A percentile compares a stretch with the other conserved stretches of the same genome.
These are phyloP conservation scores for Anniella stebbinsi DNA, from an alignment of 2,797 vertebrate species.

Conservation along the genomic window DNA sequence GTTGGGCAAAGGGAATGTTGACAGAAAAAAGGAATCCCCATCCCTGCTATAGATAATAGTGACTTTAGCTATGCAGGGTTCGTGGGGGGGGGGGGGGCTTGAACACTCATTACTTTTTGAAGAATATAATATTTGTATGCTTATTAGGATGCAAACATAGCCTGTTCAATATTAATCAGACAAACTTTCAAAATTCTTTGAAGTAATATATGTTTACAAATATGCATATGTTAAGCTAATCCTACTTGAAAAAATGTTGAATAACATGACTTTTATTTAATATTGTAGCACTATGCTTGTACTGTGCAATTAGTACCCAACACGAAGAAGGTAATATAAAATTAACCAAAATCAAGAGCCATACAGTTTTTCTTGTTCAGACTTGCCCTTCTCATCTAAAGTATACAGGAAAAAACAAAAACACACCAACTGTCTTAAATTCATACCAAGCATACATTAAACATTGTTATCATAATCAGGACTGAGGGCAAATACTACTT, in stretches of 20 bases:
- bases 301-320: conserved; percentile 41
- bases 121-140: neutral
- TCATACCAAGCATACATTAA: neutral
- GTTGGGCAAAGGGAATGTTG: too few relatives aligned
- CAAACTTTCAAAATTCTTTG: neutral
- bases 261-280: conserved; percentile 1
- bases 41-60: neutral
- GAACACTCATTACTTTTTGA: neutral
- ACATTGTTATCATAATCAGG: neutral
- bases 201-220: neutral
- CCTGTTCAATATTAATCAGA: neutral
- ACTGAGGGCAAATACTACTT: neutral
- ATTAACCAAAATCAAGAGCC: conserved; percentile 53
- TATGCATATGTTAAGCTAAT: neutral
- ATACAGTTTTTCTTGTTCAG: conserved; percentile 37
- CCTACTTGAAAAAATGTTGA: neutral
- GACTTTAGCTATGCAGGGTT: neutral
- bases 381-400: conserved; percentile 44
- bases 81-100: neutral
- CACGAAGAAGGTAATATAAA: conserved; percentile 54
- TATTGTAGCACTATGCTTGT: conserved; percentile 18
- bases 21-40: neutral
- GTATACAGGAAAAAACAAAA: neutral
- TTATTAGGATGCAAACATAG: neutral
- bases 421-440: neutral